Base-by-base conservation (phyloP, 2,113 vertebrate species). In the Callipepla californica region DNA sequence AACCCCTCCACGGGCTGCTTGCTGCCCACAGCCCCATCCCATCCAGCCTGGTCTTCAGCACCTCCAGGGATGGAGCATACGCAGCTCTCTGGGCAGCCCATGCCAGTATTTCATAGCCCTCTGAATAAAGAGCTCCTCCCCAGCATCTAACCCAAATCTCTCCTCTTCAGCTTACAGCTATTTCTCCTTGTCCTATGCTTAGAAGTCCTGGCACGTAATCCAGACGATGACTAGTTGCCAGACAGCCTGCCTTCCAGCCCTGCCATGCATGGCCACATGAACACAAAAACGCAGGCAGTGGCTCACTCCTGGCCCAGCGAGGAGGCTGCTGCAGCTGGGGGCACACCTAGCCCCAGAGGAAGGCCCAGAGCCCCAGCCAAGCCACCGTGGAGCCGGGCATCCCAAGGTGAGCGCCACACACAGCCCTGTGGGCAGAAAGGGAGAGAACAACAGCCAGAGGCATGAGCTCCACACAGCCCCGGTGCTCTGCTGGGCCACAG, bases 361-460 rank as follows among this genome's bases (percentile, higher is more conserved):
- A 91, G 84, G 62, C 9, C 5, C 32, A 22, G 10, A 80, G 38
- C 7, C 47, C 42, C 47, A 55, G 53, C 20, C 0, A 0, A 84
- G 38, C 61, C 72, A n/a, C 6, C 57, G 38, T 0, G 0, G 76
- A 26, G 4, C 55, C 1, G 0, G 13, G n/a, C 11, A 55, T 16
- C 63, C 36, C 53, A 62, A 48, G 18, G 8, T 1, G 1, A 82
- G 13, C 2, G 26, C 1, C 22, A 2, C 1, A 0, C 0, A n/a
- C 45, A 77, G 38, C 0, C 0, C 48, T 0, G 22, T 1, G 2
- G n/a, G 16, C 4, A 11, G 22, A 28, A 42, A 65, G 0, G 0
- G 22, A 13, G 28, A 51, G 45, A 5, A 34, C 47, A 17, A 11
- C 3, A 40, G 47, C 36, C 2, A 1, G 16, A 76, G 22, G 6